Percentiles rank a stretch among this genome's conserved stretches.
Conservation (phyloP, 2,113 vertebrate species). For the Charadrius vociferus region DNA sequence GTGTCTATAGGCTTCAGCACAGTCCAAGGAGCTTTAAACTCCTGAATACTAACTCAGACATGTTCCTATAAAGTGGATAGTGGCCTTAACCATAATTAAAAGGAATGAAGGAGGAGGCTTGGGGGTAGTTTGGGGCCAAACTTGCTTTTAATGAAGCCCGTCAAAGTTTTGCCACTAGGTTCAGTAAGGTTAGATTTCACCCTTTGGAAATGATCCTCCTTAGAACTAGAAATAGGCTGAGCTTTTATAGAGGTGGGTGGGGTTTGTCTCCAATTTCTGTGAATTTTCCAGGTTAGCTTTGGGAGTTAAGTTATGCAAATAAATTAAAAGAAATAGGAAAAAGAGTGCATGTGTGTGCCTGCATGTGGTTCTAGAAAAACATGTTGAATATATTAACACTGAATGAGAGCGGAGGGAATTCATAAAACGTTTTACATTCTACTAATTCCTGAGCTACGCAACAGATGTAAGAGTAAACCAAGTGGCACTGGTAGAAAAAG, state of each 20-base stretch:
- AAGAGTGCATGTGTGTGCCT: neutral
- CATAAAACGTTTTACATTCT: slow-evolving; percentile 53
- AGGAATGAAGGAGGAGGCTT: neutral
- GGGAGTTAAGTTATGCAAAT: slow-evolving; percentile 46
- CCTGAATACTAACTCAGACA: neutral
- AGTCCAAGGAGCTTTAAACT: neutral
- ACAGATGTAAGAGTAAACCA: slow-evolving; percentile 59
- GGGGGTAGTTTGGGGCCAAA: neutral
- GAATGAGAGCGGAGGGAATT: slow-evolving; percentile 48
- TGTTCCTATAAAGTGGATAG: neutral
- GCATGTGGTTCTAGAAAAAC: slow-evolving; percentile 10
- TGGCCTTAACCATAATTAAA: slow-evolving; percentile 3
- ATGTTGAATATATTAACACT: slow-evolving; percentile 59
- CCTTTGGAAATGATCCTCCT: neutral
- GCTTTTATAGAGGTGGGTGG: neutral
- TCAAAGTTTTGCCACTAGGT: neutral
- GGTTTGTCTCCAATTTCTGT: neutral
- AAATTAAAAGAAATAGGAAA: slow-evolving; percentile 44
- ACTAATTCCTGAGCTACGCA: slow-evolving; percentile 57
- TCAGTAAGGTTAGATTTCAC: neutral
- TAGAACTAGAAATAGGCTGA: neutral
- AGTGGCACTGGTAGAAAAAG: slow-evolving; percentile 45
- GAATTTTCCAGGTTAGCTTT: slow-evolving; percentile 13
- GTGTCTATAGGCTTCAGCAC: neutral
- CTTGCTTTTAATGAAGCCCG: neutral